A percentile compares a stretch with the other conserved stretches of the same genome.
Conservation (phyloP, 2,113 vertebrate species). For the Etheostoma cragini region DNA sequence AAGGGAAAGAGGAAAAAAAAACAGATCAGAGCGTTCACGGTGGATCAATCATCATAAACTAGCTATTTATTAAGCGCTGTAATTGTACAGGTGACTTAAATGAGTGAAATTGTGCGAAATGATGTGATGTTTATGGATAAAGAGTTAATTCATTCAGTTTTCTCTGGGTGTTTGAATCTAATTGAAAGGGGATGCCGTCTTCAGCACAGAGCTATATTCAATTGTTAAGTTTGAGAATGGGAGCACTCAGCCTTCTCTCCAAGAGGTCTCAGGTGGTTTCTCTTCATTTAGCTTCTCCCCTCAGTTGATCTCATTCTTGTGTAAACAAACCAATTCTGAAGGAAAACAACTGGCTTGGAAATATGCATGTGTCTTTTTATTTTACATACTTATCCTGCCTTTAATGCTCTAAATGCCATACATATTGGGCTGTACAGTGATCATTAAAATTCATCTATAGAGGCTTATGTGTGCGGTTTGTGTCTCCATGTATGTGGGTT, state of each 20-base stretch:
- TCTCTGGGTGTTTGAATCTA: constrained; percentile 60
- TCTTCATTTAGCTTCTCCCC: constrained; percentile 62
- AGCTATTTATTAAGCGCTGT: constrained; percentile 41
- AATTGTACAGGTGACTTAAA: constrained; percentile 36
- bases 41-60: constrained; percentile 41
- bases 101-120: constrained; percentile 46
- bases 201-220: constrained; percentile 55
- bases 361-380: constrained; percentile 47
- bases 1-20: neutral
- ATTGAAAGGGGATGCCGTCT: constrained; percentile 67
- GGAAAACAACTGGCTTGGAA: constrained; percentile 31
- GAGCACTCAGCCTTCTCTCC: constrained; percentile 63
- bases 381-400: constrained; percentile 28
- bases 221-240: constrained; percentile 70
- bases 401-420: constrained; percentile 28
- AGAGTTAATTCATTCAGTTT: constrained; percentile 63
- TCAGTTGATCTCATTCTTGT: constrained; percentile 54
- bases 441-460: constrained; percentile 32
- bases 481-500: constrained; percentile 17
- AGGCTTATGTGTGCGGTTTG: constrained; percentile 25
- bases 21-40: neutral
- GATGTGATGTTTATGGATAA: constrained; percentile 51
- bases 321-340: constrained; percentile 66
- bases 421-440: constrained; percentile 14
- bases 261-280: constrained; percentile 73